Evolutionary conservation across 2,113 vertebrate genomes (phyloP).

Genomic region (Cnemophilus loriae): DNA sequence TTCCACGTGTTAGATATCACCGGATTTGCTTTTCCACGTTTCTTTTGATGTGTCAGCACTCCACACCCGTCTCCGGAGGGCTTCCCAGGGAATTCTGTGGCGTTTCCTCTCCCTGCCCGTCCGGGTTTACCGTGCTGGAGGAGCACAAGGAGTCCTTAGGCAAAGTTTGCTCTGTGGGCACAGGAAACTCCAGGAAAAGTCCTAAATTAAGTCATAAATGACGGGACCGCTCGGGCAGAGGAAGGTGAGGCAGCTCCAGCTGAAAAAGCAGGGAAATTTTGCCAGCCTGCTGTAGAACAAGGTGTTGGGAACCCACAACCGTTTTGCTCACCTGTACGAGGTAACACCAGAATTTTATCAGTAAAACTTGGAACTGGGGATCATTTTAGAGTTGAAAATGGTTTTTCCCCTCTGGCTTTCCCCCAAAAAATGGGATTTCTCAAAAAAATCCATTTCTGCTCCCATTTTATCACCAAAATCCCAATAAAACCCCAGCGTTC

Average conservation of each 20-base stretch:
- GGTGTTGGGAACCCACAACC: neutral
- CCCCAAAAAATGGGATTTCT: neutral
- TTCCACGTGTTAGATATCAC: neutral
- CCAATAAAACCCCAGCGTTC: accelerated
- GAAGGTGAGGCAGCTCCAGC: neutral
- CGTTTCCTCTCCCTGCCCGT: neutral
- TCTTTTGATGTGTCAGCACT: neutral
- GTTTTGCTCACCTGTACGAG: accelerated
- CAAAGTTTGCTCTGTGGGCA: neutral
- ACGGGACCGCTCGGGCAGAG: neutral
- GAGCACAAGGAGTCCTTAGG: neutral
- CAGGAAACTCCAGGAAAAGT: neutral
- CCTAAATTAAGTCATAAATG: accelerated
- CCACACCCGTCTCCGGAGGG: neutral
- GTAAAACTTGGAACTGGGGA: neutral
- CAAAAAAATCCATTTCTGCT: neutral
- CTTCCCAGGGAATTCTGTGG: neutral
- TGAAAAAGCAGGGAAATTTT: neutral
- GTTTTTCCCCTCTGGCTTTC: neutral
- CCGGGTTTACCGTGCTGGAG: neutral
- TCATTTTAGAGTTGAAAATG: neutral
- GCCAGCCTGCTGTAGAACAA: neutral
- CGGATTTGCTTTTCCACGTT: neutral
- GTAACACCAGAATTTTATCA: neutral
- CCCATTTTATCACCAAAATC: neutral